A percentile compares a stretch with the other conserved stretches of the same genome.
These are phyloP conservation scores for Umimayanthus kanabou DNA, from an alignment of 92 coral and sea anemone species.

Conservation along the genomic window DNA sequence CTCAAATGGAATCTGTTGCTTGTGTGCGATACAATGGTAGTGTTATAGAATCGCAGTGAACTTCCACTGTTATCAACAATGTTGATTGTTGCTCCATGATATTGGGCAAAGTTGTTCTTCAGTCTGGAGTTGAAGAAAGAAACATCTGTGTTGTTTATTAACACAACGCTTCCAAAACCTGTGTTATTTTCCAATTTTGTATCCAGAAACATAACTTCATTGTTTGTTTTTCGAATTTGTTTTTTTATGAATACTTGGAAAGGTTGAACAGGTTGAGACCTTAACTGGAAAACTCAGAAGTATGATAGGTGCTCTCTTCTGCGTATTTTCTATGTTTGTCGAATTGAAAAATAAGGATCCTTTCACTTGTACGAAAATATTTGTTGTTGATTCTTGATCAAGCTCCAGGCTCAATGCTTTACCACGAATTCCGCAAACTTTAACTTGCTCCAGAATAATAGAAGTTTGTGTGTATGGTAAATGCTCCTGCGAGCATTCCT, in stretches of 20 bases:
- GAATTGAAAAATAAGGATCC: background rate
- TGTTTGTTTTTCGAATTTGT: too few relatives aligned
- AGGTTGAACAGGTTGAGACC: background rate
- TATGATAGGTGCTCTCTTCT: background rate
- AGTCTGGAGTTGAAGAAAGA: background rate
- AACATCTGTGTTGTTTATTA: background rate
- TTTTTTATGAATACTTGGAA: background rate
- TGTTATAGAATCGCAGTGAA: background rate
- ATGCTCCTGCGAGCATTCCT: background rate
- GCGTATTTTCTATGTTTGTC: background rate
- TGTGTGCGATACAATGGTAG: background rate
- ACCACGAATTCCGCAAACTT: background rate
- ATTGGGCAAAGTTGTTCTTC: background rate
- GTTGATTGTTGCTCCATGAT: background rate
- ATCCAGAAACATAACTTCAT: background rate
- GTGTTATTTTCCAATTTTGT: background rate
- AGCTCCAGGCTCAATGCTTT: background rate
- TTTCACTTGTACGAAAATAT: background rate
- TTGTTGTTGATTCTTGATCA: background rate
- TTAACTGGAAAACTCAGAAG: background rate
- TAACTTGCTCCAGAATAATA: conserved; percentile 22
- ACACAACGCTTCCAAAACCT: background rate
- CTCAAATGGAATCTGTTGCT: background rate
- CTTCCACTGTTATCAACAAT: background rate
- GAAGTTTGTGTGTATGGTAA: background rate